Percentiles rank a stretch among this genome's conserved stretches.
Conservation (phyloP, 23 tunicate species). For the Halocynthia roretzi region DNA sequence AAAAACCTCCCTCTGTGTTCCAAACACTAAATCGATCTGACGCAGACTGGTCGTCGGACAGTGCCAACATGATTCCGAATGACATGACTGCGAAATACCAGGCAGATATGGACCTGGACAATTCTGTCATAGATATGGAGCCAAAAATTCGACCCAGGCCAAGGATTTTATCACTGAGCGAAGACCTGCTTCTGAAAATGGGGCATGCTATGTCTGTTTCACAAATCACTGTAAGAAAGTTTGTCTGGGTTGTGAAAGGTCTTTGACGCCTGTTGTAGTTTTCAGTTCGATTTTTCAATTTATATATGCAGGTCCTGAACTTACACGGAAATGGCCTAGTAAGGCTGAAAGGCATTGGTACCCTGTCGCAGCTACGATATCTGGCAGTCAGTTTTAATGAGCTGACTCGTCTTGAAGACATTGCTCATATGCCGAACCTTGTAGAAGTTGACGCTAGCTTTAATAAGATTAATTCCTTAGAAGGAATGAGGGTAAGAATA, state of each 20-base stretch:
- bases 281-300: background rate
- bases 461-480: slow-evolving; percentile 86
- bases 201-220: slow-evolving; percentile 55
- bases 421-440: slow-evolving; percentile 77
- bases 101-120: slow-evolving; percentile 40
- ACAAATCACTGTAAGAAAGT: slow-evolving; percentile 70
- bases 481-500: slow-evolving; percentile 82
- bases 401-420: slow-evolving; percentile 75
- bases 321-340: slow-evolving; percentile 87
- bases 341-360: slow-evolving; percentile 56
- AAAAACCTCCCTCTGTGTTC: slow-evolving; percentile 54
- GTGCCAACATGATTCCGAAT: slow-evolving; percentile 28
- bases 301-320: slow-evolving; percentile 40
- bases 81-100: slow-evolving; percentile 23
- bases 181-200: slow-evolving; percentile 70
- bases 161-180: slow-evolving; percentile 56
- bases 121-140: slow-evolving; percentile 24
- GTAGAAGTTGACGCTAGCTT: slow-evolving; percentile 81
- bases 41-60: slow-evolving; percentile 19
- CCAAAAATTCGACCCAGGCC: slow-evolving; percentile 71
- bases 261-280: background rate
- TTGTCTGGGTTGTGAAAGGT: background rate
- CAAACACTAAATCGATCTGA: slow-evolving; percentile 25
- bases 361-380: slow-evolving; percentile 50
- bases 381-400: slow-evolving; percentile 85